Percentiles rank a stretch among this genome's conserved stretches.
phyloP scores from a whole-genome alignment of 2,113 vertebrate genomes.

The Chaenocephalus aceratus region DNA sequence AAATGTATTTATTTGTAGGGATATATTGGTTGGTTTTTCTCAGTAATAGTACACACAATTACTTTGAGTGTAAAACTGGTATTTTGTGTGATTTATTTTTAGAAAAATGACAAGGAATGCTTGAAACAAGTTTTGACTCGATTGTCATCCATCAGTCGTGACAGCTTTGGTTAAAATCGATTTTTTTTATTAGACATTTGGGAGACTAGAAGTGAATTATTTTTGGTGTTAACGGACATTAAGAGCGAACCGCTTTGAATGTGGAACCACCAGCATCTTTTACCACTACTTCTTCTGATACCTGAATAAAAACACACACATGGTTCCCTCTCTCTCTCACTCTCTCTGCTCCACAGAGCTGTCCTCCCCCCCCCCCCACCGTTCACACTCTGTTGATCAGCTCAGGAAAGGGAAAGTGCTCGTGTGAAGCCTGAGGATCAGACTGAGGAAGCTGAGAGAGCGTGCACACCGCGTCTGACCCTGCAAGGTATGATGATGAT shows the following conservation, averaged over 20 bases:
- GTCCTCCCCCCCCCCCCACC: slow-evolving; percentile 35
- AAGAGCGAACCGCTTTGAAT: slow-evolving; percentile 42
- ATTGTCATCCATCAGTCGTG: too few relatives aligned
- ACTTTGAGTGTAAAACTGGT: too few relatives aligned
- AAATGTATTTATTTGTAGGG: not conserved
- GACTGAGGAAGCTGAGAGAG: slow-evolving; percentile 59
- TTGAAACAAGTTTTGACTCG: too few relatives aligned
- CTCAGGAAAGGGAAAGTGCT: slow-evolving; percentile 73
- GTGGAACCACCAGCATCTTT: slow-evolving; percentile 30
- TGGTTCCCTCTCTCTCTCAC: slow-evolving; percentile 11
- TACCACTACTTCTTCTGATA: slow-evolving; percentile 2
- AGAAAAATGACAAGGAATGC: not conserved
- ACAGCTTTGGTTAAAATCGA: too few relatives aligned
- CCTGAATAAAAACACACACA: slow-evolving; percentile 26
- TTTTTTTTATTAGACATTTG: too few relatives aligned
- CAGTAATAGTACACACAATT: too few relatives aligned
- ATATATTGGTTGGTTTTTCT: not conserved
- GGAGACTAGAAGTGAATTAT: too few relatives aligned
- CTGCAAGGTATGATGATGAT: slow-evolving; percentile 76
- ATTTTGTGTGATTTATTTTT: too few relatives aligned
- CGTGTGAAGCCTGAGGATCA: slow-evolving; percentile 79
- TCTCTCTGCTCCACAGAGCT: slow-evolving; percentile 39
- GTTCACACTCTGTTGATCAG: slow-evolving; percentile 71
- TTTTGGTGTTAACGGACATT: slow-evolving; percentile 29
- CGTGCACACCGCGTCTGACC: slow-evolving; percentile 38